phyloP scores from a whole-genome alignment of 2,797 vertebrate genomes.

The Netta rufina region DNA sequence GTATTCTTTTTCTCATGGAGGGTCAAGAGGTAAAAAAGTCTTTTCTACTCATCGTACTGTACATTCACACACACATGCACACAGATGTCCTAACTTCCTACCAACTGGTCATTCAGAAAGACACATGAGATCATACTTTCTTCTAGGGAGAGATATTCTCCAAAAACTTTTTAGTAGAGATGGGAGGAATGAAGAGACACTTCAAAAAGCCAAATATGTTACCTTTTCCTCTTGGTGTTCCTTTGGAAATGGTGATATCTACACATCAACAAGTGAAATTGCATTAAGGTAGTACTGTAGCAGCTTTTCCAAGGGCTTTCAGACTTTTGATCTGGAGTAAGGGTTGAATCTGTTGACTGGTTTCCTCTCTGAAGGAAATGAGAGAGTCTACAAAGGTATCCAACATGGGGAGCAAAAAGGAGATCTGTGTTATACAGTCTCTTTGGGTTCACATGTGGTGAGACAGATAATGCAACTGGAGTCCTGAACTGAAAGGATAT shows the following conservation, averaged over 20 bases:
- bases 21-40: background rate
- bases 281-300: background rate
- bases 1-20: background rate
- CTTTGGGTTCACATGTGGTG: background rate
- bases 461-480: background rate
- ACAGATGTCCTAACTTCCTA: background rate
- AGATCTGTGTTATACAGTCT: background rate
- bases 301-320: background rate
- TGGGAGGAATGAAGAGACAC: background rate
- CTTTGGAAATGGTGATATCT: rapidly evolving
- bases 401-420: background rate
- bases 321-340: background rate
- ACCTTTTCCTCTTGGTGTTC: background rate
- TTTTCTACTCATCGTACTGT: background rate
- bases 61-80: background rate
- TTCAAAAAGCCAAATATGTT: background rate
- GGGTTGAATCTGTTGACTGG: background rate
- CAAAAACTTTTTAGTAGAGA: background rate
- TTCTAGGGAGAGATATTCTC: background rate
- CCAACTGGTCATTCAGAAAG: background rate
- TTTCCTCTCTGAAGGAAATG: background rate
- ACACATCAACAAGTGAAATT: background rate
- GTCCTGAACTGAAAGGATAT: background rate
- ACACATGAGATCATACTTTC: background rate
- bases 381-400: too few species aligned